Evolutionary conservation across 1,140 invertebrate genomes (phyloP).

Genomic region (Nasonia longicornis): DNA sequence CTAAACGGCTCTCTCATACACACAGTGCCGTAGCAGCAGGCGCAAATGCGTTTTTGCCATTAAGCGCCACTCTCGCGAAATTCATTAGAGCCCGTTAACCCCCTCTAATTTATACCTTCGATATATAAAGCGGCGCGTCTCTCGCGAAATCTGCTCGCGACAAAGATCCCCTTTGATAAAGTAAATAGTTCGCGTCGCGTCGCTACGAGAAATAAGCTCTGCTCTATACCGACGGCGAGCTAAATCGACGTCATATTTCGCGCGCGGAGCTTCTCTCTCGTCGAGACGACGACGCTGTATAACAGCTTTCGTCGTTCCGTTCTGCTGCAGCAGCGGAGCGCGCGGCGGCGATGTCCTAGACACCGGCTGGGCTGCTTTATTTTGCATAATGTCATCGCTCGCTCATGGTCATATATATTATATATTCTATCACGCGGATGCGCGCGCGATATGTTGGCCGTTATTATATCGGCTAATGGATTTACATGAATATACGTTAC

Average conservation of each 20-base stretch:
- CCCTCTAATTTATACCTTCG: not conserved
- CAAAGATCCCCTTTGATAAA: conserved; percentile 5
- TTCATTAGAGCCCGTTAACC: not conserved
- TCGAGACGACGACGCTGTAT: not conserved
- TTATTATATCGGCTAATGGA: conserved; percentile 11
- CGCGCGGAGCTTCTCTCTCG: not conserved
- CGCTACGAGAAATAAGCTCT: not conserved
- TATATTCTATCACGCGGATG: not conserved
- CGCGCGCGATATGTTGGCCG: no score
- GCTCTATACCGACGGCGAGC: not conserved
- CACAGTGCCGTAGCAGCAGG: no score
- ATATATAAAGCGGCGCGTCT: not conserved
- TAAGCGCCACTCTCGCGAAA: not conserved
- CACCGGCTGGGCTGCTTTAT: not conserved
- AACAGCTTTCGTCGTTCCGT: not conserved
- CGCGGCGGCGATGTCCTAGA: not conserved
- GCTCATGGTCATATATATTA: not conserved
- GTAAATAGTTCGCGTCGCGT: not conserved
- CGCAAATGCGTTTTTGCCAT: conserved; percentile 16
- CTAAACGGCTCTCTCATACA: not conserved
- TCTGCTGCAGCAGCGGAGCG: not conserved
- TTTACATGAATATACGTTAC: not conserved
- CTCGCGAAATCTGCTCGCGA: conserved; percentile 4
- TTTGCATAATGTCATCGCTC: not conserved
- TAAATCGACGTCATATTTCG: conserved; percentile 15